Evolutionary conservation across 2,797 vertebrate genomes (phyloP).

Genomic region (Pelochelys cantorii): DNA sequence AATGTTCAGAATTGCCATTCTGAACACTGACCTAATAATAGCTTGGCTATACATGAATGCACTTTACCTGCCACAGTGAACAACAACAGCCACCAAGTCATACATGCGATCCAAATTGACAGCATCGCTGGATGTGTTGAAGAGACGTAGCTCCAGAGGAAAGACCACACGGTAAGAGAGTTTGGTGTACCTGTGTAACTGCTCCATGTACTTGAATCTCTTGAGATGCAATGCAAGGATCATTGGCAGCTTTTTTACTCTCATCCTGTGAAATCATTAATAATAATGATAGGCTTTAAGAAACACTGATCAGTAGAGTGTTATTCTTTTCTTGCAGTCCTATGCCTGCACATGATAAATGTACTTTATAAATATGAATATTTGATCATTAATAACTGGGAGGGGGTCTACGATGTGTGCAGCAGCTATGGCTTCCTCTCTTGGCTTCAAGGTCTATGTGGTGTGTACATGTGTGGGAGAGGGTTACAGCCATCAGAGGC

Average conservation of each 20-base stretch:
- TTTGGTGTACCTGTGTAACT: conserved; percentile 96
- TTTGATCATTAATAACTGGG: background rate
- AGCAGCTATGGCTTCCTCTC: background rate
- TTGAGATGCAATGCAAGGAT: conserved; percentile 97
- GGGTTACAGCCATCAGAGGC: background rate
- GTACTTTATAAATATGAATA: background rate
- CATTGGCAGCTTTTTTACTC: conserved; percentile 97
- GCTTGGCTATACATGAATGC: accelerated
- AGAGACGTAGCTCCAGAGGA: conserved; percentile 94
- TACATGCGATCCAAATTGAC: conserved; percentile 98
- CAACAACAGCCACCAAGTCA: conserved; percentile 95
- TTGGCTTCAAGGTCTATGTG: background rate
- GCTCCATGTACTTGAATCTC: conserved; percentile 99
- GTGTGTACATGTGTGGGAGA: background rate
- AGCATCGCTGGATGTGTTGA: conserved; percentile 95
- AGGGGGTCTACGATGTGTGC: accelerated
- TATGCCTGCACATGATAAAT: background rate
- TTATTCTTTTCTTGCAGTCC: background rate
- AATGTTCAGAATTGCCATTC: background rate
- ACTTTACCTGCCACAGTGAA: conserved; percentile 95
- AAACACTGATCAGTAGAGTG: background rate
- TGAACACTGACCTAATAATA: no score
- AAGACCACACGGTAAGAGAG: conserved; percentile 97
- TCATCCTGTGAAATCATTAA: conserved; percentile 77
- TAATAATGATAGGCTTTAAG: background rate